Evolutionary conservation across 2,888 invertebrate genomes (phyloP).

Genomic region (Drosophila eohydei): DNA sequence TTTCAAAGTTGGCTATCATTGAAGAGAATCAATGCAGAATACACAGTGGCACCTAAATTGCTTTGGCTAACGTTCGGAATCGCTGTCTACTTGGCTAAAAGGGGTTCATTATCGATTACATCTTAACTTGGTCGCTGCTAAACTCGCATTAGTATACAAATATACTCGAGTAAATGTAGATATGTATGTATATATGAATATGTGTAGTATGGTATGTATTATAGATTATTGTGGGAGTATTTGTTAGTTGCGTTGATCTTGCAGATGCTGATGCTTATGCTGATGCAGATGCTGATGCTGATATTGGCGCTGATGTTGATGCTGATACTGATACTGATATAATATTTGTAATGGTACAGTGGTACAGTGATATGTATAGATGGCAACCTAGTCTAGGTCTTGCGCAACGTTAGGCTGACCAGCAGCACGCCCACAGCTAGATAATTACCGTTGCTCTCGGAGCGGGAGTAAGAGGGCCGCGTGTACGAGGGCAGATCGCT

Average conservation of each 20-base stretch:
- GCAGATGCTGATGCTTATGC: slow-evolving; percentile 22
- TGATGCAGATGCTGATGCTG: slow-evolving; percentile 11
- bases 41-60: slow-evolving; percentile 61
- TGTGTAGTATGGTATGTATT: slow-evolving; percentile 8
- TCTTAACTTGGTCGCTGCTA: slow-evolving; percentile 47
- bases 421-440: slow-evolving; percentile 82
- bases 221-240: slow-evolving; percentile 23
- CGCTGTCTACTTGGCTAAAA: slow-evolving; percentile 64
- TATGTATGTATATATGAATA: slow-evolving; percentile 21
- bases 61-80: slow-evolving; percentile 55
- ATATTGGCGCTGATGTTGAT: slow-evolving; percentile 22
- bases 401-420: slow-evolving; percentile 81
- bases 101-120: slow-evolving; percentile 34
- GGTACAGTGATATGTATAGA: background rate
- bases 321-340: slow-evolving; percentile 35
- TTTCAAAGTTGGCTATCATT: slow-evolving; percentile 62
- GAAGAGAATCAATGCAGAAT: slow-evolving; percentile 50
- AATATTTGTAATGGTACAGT: slow-evolving; percentile 42
- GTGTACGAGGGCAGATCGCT: slow-evolving; percentile 82
- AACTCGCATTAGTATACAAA: slow-evolving; percentile 23
- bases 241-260: slow-evolving; percentile 24
- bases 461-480: slow-evolving; percentile 82
- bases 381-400: slow-evolving; percentile 51
- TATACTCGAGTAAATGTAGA: slow-evolving; percentile 15
- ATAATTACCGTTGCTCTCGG: slow-evolving; percentile 85